phyloP scores from a whole-genome alignment of 2,113 vertebrate species.

The Equus przewalskii region DNA sequence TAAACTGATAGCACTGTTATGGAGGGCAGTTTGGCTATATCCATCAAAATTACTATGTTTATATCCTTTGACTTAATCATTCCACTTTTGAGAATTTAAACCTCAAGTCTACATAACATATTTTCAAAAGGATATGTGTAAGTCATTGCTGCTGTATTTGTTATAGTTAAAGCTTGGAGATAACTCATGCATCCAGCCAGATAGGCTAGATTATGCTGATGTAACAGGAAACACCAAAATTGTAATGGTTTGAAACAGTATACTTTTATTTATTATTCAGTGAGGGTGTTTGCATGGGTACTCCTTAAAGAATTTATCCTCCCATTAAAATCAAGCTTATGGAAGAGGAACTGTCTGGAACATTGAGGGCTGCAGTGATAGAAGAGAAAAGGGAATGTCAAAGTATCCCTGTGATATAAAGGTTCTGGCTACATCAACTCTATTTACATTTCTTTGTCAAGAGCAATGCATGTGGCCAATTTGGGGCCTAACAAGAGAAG shows the following conservation, averaged over 20 bases:
- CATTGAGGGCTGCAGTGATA: background rate
- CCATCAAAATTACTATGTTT: background rate
- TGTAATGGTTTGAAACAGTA: background rate
- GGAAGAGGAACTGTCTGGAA: background rate
- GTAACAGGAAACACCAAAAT: background rate
- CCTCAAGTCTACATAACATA: background rate
- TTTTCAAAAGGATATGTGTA: background rate
- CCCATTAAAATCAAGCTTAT: background rate
- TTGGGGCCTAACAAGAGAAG: background rate
- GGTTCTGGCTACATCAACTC: background rate
- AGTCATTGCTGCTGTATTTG: background rate
- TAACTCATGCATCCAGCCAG: background rate
- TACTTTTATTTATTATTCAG: background rate
- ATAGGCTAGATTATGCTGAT: background rate
- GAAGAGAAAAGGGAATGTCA: background rate
- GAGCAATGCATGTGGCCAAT: background rate
- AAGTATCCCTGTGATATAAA: background rate
- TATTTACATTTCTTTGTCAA: background rate
- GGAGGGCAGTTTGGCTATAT: background rate
- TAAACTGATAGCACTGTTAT: background rate
- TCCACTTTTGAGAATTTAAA: slow-evolving; percentile 6
- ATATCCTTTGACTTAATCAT: background rate
- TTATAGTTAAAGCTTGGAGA: background rate
- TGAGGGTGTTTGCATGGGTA: background rate
- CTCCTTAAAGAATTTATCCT: background rate